Base-by-base conservation (phyloP, 2,113 vertebrate genomes). In the Canis aureus region DNA sequence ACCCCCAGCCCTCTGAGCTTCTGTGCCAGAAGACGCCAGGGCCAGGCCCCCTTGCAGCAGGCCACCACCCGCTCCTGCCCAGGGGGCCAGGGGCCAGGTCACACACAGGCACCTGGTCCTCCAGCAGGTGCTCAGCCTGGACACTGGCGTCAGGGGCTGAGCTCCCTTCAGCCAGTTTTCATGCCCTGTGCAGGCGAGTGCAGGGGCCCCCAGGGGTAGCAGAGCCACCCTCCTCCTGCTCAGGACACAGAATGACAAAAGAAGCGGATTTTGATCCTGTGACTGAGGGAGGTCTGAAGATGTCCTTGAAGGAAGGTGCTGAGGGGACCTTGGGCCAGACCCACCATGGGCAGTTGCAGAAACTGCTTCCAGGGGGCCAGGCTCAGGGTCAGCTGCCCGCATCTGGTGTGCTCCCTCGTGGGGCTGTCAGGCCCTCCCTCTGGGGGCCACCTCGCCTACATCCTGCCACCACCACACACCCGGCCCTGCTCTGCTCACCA, bases 401-500 rank as follows among this genome's bases (percentile, higher is more conserved):
- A 27, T 43, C 29, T 69, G 2, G 53, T 1, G 17, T 11, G 55
- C 78, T 27, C 57, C 55, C 62, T 22, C 4, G 32, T 17, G 10
- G 32, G 76, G 23, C 32, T 11, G 23, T 43, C 71, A 22, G 35
- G n/a, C n/a, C 53, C 25, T 17, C 27, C 1, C 53, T 32, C 51
- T 9, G 2, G 25, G 27, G 19, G 5, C 53, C 27, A 23, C 22
- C 38, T 55, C 7, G 4, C 29, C 35, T 3, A 43, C 25, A 27
- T 6, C 43, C 57, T 1, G 4, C n/a, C 51, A 7, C 23, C 25
- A n/a, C 84, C 11, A 43, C 73, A 2, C 5, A 3, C 16, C 17
- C 27, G 1, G 32, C 10, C 27, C 1, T 9, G 23, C 5, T 8
- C 23, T 0, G 11, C 99, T 99, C 90, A 99, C 99, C 99, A 0